Evolutionary conservation across 1,140 invertebrate genomes (phyloP).

Genomic region (Procambarus clarkii): DNA sequence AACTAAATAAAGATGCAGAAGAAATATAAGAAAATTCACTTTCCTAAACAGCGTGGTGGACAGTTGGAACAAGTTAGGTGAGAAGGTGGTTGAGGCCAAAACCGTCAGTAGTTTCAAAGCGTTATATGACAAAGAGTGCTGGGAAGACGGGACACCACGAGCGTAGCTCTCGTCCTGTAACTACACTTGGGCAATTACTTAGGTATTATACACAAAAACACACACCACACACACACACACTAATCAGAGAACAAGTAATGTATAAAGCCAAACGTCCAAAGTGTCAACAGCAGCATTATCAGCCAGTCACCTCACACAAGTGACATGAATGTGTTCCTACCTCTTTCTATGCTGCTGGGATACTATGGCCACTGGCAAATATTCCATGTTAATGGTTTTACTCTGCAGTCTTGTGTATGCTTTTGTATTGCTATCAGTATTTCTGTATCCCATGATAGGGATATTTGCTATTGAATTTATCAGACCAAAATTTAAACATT

Average conservation of each 20-base stretch:
- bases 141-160: too few species aligned
- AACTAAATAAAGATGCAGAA: too few species aligned
- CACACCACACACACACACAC: not conserved
- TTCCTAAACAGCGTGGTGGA: too few species aligned
- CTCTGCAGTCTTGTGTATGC: slow-evolving; percentile 65
- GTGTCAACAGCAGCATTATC: slow-evolving; percentile 37
- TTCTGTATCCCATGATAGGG: slow-evolving; percentile 48
- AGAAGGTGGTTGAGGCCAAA: too few species aligned
- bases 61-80: too few species aligned
- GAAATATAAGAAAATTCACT: too few species aligned
- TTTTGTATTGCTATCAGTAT: slow-evolving; percentile 67
- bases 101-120: too few species aligned
- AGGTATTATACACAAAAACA: not conserved
- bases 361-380: slow-evolving; percentile 43
- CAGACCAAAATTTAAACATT: slow-evolving; percentile 21
- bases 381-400: slow-evolving; percentile 61
- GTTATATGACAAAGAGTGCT: too few species aligned
- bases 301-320: slow-evolving; percentile 54
- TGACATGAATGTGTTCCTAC: slow-evolving; percentile 67
- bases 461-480: slow-evolving; percentile 24
- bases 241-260: slow-evolving; percentile 31
- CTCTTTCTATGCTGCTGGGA: slow-evolving; percentile 58
- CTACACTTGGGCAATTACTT: not conserved
- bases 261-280: slow-evolving; percentile 38
- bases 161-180: too few species aligned